phyloP scores from a whole-genome alignment of 2,888 invertebrate species.

The Euzophera pinguis region DNA sequence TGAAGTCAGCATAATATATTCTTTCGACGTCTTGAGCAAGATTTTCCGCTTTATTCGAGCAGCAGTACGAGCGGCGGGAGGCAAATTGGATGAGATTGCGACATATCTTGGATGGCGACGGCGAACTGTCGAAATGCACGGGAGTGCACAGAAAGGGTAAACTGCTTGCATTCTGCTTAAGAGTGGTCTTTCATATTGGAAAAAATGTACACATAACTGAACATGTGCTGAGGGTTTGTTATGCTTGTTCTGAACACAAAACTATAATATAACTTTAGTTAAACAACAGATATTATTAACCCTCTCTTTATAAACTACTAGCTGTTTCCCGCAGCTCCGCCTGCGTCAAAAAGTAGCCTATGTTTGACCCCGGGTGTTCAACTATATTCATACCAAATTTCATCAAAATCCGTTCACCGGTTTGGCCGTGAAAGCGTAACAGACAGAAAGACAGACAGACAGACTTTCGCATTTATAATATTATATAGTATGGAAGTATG shows the following conservation, averaged over 20 bases:
- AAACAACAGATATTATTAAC: no score
- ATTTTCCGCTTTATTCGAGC: conserved; percentile 72
- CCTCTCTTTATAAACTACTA: no score
- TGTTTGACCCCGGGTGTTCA: no score
- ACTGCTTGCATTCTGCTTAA: conserved; percentile 58
- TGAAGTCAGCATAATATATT: conserved; percentile 63
- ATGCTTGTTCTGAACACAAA: conserved; percentile 21
- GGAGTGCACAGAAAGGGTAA: conserved; percentile 57
- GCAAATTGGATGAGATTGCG: conserved; percentile 76
- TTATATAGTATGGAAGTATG: no score
- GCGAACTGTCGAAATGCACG: conserved; percentile 65
- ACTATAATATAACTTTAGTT: no score
- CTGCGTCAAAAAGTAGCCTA: no score
- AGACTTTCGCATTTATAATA: no score
- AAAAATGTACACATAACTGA: conserved; percentile 49
- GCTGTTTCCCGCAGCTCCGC: no score
- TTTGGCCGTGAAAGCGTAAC: no score
- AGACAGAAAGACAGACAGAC: no score
- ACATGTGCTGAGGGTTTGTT: conserved; percentile 43
- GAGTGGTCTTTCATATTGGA: conserved; percentile 50
- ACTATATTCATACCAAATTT: no score
- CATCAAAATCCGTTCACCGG: no score
- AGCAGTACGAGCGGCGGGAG: conserved; percentile 62
- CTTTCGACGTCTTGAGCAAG: conserved; percentile 55
- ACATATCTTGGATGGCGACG: conserved; percentile 67